Evolutionary conservation across 2,888 invertebrate genomes (phyloP).

Genomic region (Oxystoma pomonae): DNA sequence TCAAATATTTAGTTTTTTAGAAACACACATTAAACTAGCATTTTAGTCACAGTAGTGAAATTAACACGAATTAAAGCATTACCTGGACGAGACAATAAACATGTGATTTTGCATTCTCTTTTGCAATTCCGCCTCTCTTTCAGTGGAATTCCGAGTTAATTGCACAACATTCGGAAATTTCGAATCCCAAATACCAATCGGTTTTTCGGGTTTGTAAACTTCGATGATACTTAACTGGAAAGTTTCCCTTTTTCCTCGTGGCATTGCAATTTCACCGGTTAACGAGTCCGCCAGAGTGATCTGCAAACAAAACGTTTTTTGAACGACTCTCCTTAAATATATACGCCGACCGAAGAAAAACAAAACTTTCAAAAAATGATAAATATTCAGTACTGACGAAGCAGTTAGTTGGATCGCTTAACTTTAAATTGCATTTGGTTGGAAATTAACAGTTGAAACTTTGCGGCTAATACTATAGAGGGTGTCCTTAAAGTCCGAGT

Average conservation of each 20-base stretch:
- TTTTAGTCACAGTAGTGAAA: too few relatives aligned
- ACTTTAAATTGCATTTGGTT: too few relatives aligned
- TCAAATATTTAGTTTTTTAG: too few relatives aligned
- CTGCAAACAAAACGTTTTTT: conserved; percentile 10
- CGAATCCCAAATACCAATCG: conserved; percentile 18
- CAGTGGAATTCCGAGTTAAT: conserved; percentile 19
- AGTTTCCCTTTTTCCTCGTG: conserved; percentile 14
- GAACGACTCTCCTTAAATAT: too few relatives aligned
- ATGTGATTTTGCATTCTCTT: conserved; percentile 18
- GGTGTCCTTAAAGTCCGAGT: too few relatives aligned
- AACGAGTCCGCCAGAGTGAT: conserved; percentile 8
- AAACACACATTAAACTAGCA: too few relatives aligned
- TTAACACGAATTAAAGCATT: too few relatives aligned
- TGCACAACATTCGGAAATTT: conserved; percentile 10
- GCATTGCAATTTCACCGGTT: conserved; percentile 15
- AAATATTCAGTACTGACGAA: background rate
- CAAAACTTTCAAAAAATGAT: background rate
- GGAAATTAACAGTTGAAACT: too few relatives aligned
- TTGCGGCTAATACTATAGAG: too few relatives aligned
- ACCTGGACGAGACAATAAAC: conserved; percentile 22
- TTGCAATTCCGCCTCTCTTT: conserved; percentile 20
- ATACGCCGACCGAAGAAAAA: background rate
- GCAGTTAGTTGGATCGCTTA: too few relatives aligned
- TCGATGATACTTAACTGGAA: conserved; percentile 16
- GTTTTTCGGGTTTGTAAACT: conserved; percentile 13